phyloP scores from a whole-genome alignment of 2,113 vertebrate species.

The Plestiodon gilberti region DNA sequence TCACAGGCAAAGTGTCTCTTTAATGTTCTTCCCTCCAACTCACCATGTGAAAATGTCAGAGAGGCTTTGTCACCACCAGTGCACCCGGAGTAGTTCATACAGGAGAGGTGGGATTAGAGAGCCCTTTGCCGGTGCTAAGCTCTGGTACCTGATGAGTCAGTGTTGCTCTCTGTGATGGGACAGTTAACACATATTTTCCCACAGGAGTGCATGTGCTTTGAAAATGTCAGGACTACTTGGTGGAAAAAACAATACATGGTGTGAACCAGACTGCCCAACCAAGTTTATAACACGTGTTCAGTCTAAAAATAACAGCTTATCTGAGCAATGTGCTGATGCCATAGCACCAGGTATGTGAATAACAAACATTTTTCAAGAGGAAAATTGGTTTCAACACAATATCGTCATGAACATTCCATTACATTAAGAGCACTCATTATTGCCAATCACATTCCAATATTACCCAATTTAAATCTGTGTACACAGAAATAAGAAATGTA shows the following conservation, averaged over 20 bases:
- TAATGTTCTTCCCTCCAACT: too few species aligned
- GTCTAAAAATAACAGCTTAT: constrained; percentile 48
- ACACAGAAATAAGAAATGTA: background rate
- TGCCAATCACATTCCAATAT: background rate
- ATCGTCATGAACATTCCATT: constrained; percentile 34
- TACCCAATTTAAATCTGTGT: constrained; percentile 21
- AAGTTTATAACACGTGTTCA: background rate
- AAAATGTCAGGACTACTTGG: background rate
- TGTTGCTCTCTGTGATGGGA: background rate
- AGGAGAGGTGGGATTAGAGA: too few species aligned
- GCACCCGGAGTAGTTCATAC: too few species aligned
- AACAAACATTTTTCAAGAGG: constrained; percentile 36
- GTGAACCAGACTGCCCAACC: background rate
- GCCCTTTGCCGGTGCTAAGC: too few species aligned
- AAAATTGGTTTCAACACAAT: constrained; percentile 37
- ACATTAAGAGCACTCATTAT: background rate
- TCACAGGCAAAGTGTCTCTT: too few species aligned
- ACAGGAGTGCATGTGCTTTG: background rate
- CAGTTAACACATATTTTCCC: background rate
- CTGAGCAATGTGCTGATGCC: constrained; percentile 20
- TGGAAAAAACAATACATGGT: background rate
- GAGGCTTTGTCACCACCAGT: too few species aligned
- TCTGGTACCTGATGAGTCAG: too few species aligned
- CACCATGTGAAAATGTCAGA: too few species aligned
- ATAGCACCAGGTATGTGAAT: constrained; percentile 38